Conservation (phyloP, 2,888 invertebrate genomes). For the Agonopterix alstromeriana region DNA sequence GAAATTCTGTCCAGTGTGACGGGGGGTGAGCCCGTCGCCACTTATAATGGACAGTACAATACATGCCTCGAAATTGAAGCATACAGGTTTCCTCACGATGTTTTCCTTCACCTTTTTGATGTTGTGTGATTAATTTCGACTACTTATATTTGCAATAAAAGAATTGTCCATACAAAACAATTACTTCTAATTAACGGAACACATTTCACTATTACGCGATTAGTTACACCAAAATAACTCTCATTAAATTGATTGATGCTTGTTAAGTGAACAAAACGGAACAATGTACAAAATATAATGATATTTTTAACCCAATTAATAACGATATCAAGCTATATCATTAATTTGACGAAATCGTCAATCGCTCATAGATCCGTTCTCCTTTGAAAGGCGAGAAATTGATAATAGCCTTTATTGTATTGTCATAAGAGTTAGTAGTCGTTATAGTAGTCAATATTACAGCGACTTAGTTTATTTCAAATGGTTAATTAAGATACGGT, state of each 20-base stretch:
- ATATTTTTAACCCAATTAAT: slow-evolving; percentile 66
- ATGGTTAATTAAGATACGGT: slow-evolving; percentile 18
- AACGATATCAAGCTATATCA: slow-evolving; percentile 53
- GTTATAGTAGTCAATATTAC: background rate
- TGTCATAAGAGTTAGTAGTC: slow-evolving; percentile 3
- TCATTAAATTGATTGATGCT: slow-evolving; percentile 23
- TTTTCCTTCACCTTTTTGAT: too few relatives aligned
- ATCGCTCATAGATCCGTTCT: slow-evolving; percentile 31
- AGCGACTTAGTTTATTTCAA: slow-evolving; percentile 1
- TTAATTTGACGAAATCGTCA: slow-evolving; percentile 53
- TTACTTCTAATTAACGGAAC: too few relatives aligned
- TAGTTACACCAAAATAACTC: slow-evolving; percentile 1
- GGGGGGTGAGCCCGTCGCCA: too few relatives aligned
- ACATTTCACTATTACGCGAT: background rate
- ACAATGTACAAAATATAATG: slow-evolving; percentile 16
- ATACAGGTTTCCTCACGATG: too few relatives aligned
- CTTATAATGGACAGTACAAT: too few relatives aligned
- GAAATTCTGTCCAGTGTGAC: too few relatives aligned
- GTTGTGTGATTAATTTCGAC: too few relatives aligned
- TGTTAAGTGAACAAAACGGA: slow-evolving; percentile 11
- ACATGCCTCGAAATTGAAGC: too few relatives aligned
- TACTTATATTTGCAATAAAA: too few relatives aligned
- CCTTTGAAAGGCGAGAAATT: slow-evolving; percentile 31
- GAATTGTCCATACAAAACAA: too few relatives aligned
- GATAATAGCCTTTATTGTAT: slow-evolving; percentile 24